phyloP scores from a whole-genome alignment of 1,140 invertebrate genomes.

The Vanessa atalanta region DNA sequence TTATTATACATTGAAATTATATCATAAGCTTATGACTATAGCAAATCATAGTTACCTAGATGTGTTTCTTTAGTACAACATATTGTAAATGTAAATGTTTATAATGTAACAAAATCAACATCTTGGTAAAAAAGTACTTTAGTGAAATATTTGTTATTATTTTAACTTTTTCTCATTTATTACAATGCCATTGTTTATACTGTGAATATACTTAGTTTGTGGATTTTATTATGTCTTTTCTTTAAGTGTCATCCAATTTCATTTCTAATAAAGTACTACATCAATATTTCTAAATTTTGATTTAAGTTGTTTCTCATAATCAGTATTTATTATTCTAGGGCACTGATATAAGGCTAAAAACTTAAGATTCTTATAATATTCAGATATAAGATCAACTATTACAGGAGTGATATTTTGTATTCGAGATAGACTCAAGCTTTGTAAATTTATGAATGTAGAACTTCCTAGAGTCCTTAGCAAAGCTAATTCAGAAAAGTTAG shows the following conservation, averaged over 20 bases:
- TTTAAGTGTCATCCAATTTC: not conserved
- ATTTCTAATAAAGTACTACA: conserved; percentile 66
- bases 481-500: conserved; percentile 61
- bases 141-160: conserved; percentile 19
- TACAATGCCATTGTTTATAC: conserved; percentile 59
- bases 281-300: conserved; percentile 75
- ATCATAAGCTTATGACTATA: not conserved
- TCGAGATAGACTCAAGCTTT: conserved; percentile 72
- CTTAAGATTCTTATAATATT: conserved; percentile 70
- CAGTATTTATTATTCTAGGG: conserved; percentile 66
- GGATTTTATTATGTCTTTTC: conserved; percentile 22
- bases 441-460: conserved; percentile 54
- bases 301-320: conserved; percentile 73
- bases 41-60: conserved; percentile 31
- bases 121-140: conserved; percentile 7
- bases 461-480: conserved; percentile 60
- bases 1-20: not conserved
- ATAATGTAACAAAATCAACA: conserved; percentile 21
- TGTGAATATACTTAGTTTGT: conserved; percentile 50
- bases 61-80: conserved; percentile 31
- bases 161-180: conserved; percentile 27
- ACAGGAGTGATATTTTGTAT: conserved; percentile 68
- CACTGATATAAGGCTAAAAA: conserved; percentile 76
- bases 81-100: conserved; percentile 13
- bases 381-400: conserved; percentile 68